A percentile compares a stretch with the other conserved stretches of the same genome.
Conservation (phyloP, 2,113 vertebrate genomes). For the Illadopsis cleaveri region DNA sequence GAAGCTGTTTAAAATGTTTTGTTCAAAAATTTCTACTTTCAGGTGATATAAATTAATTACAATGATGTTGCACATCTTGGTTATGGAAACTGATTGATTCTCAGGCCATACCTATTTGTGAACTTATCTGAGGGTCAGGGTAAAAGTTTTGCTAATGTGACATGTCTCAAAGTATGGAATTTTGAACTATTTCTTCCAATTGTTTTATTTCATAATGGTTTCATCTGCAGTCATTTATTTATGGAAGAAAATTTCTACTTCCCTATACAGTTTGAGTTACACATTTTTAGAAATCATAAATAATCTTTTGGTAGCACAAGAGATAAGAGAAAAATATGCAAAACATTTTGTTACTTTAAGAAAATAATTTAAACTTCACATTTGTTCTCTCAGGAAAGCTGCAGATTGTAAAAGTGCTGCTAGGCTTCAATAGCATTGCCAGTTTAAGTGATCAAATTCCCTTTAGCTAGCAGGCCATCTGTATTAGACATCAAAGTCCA, state of each 20-base stretch:
- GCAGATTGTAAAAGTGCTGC: neutral
- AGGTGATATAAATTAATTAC: neutral
- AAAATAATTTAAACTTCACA: neutral
- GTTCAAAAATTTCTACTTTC: neutral
- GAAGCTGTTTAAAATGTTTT: neutral
- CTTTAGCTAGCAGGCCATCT: neutral
- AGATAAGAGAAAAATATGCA: neutral
- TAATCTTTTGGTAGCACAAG: neutral
- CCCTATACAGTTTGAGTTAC: neutral
- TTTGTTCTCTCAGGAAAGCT: neutral
- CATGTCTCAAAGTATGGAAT: neutral
- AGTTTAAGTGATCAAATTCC: neutral
- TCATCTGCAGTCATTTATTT: neutral
- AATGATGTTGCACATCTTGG: neutral
- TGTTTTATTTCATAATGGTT: neutral
- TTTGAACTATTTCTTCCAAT: neutral
- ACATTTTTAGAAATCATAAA: neutral
- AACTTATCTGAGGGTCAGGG: neutral
- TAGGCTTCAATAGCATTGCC: neutral
- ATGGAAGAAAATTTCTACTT: neutral
- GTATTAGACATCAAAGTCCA: neutral
- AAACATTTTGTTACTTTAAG: neutral
- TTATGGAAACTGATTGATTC: neutral
- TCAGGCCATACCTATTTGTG: neutral
- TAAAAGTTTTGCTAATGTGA: neutral